These are phyloP conservation scores for Platyscapa corneri DNA, from an alignment of 1,140 invertebrate species.

Conservation along the genomic window DNA sequence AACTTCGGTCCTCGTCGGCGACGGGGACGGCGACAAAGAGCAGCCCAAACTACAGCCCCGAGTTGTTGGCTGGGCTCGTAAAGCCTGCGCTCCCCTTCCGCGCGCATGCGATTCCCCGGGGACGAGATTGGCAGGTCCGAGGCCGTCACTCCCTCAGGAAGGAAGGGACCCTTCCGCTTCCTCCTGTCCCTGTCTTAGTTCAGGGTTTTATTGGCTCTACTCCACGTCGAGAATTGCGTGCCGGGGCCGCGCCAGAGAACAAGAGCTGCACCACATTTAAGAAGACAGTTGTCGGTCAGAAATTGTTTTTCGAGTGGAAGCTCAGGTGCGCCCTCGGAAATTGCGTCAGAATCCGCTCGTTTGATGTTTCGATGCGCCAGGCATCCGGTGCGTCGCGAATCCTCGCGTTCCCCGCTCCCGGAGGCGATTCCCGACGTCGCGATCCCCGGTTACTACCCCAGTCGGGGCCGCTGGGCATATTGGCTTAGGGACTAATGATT, in stretches of 20 bases:
- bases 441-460: neutral
- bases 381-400: no score
- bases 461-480: neutral
- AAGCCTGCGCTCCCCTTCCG: neutral
- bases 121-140: slow-evolving; percentile 32
- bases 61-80: neutral
- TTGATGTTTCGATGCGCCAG: no score
- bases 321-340: neutral
- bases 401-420: neutral
- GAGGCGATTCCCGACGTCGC: neutral
- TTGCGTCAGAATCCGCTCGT: no score
- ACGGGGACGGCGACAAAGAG: no score
- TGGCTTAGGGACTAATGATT: neutral
- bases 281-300: neutral
- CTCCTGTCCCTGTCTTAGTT: neutral
- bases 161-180: neutral
- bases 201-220: neutral
- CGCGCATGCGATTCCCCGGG: neutral
- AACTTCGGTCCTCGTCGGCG: neutral
- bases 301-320: neutral
- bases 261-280: neutral
- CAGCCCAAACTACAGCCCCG: no score
- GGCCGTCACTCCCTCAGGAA: neutral
- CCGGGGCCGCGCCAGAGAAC: no score
- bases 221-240: neutral